phyloP scores from a whole-genome alignment of 2,113 vertebrate species.

The Clupea harengus region DNA sequence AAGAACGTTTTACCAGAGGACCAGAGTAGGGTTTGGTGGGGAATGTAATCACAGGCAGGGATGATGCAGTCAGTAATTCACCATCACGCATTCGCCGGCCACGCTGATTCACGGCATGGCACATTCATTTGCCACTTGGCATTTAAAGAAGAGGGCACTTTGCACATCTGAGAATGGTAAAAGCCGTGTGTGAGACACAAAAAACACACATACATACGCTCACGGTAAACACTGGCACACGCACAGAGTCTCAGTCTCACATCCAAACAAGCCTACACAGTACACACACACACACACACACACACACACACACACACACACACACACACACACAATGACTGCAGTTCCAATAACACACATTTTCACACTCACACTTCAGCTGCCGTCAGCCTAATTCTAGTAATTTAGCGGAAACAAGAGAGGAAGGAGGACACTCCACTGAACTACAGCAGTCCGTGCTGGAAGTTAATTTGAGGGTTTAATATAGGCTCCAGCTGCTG shows the following conservation, averaged over 20 bases:
- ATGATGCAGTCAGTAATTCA: not conserved
- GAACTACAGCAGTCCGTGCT: not conserved
- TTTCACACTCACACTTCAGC: not conserved
- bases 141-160: not conserved
- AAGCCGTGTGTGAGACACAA: not conserved
- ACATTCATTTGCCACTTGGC: not conserved
- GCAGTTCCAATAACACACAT: too few relatives aligned
- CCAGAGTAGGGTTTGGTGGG: not conserved
- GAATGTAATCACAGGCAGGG: too few relatives aligned
- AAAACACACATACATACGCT: not conserved
- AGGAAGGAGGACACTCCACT: too few relatives aligned
- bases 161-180: not conserved
- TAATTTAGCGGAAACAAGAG: not conserved
- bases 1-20: not conserved
- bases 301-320: too few relatives aligned
- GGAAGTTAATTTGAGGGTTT: constrained; percentile 54
- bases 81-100: not conserved
- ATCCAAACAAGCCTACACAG: too few relatives aligned
- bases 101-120: not conserved
- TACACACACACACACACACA: not conserved
- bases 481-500: constrained; percentile 62
- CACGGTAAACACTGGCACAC: not conserved
- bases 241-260: not conserved
- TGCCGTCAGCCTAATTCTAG: not conserved
- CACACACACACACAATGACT: too few relatives aligned